Evolutionary conservation across 2,113 vertebrate species (phyloP), one percentile per base, ranked within the genome.

Genomic region (Brachyhypopomus gauderio): DNA sequence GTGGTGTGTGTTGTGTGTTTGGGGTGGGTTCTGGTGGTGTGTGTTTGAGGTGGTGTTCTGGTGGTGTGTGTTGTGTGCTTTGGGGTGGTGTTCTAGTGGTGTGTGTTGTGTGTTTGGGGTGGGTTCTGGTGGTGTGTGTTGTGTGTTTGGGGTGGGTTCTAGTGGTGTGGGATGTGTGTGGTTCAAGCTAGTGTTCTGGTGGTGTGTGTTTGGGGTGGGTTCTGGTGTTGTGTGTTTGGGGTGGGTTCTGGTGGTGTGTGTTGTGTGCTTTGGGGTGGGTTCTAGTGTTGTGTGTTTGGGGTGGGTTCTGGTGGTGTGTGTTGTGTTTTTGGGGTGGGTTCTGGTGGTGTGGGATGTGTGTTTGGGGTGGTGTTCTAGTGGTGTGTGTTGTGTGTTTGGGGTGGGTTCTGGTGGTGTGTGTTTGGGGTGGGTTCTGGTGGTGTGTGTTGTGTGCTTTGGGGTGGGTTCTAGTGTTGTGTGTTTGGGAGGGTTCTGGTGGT

Each of bases 311-410:
- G 5, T 48, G 45, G 45, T 1, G 45, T 48, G 6, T 48, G 45
- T 48, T 38, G 38, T 38, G 67, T 30, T 59, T 84, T 69, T 75
- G 20, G 16, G 20, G 75, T 81, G 79, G 64, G 77, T 45, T 4
- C 75, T 71, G 71, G 71, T 36, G 80, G 23, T 25, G 76, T 75
- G 52, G 19, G 36, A 76, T 86, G 76, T n/a, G n/a, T n/a, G n/a
- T n/a, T n/a, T n/a, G n/a, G n/a, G n/a, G n/a, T n/a, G n/a, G n/a
- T 4, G n/a, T n/a, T n/a, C n/a, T n/a, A n/a, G n/a, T n/a, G n/a
- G n/a, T n/a, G n/a, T n/a, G n/a, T n/a, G n/a, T n/a, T 30, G 30
- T 30, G 30, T 30, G 3, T 30, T 30, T 30, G 30, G 30, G 30
- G 30, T 30, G 30, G 30, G 30, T 30, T 30, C 30, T 30, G 30